A percentile compares a stretch with the other conserved stretches of the same genome.
phyloP scores from a whole-genome alignment of 1,140 invertebrate species.

The Hyles vespertilio region DNA sequence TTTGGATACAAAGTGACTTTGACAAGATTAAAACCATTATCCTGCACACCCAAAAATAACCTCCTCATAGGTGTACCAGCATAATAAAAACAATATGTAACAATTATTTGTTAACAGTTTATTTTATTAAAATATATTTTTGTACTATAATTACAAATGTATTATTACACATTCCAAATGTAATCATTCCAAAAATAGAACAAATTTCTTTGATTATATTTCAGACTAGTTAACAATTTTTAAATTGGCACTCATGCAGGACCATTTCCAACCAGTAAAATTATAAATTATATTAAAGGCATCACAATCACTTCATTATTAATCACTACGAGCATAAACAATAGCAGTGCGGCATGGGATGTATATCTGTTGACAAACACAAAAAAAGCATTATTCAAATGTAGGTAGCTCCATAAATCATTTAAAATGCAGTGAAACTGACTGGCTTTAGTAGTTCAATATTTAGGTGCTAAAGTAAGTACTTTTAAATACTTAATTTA shows the following conservation, averaged over 20 bases:
- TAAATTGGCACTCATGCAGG: constrained; percentile 12
- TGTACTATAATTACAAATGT: constrained; percentile 20
- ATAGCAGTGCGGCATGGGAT: constrained; percentile 81
- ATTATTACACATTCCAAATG: constrained; percentile 1
- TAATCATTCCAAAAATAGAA: constrained; percentile 11
- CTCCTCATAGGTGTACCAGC: constrained; percentile 85
- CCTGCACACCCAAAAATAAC: constrained; percentile 96
- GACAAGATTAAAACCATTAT: constrained; percentile 84
- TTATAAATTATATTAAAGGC: constrained; percentile 12
- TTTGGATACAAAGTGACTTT: constrained; percentile 85
- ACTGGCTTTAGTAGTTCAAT: too few relatives aligned
- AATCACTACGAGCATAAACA: constrained; percentile 75
- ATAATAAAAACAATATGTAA: constrained; percentile 24
- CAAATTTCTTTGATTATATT: constrained; percentile 3
- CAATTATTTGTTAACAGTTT: constrained; percentile 33
- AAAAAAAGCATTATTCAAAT: constrained; percentile 8
- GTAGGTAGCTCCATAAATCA: too few relatives aligned
- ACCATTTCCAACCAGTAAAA: constrained; percentile 38
- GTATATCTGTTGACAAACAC: constrained; percentile 86
- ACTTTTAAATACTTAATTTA: too few relatives aligned
- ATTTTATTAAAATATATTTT: constrained; percentile 31
- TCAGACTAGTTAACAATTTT: constrained; percentile 10
- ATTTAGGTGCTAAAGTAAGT: too few relatives aligned
- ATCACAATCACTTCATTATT: constrained; percentile 10
- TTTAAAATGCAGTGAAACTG: too few relatives aligned